phyloP scores from a whole-genome alignment of 2,888 invertebrate genomes.

The Schizaphis graminum region DNA sequence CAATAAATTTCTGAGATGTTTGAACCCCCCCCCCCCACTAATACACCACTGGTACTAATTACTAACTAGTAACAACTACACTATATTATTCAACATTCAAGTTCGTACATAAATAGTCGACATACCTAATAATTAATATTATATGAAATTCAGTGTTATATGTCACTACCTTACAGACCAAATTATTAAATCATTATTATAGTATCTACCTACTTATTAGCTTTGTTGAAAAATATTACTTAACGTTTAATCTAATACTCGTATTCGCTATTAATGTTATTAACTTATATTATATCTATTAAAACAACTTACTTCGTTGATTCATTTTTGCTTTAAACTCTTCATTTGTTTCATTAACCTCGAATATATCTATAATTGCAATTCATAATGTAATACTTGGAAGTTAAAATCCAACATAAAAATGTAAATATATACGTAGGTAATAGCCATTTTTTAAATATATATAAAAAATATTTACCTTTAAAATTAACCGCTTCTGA shows the following conservation, averaged over 20 bases:
- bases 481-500: not conserved
- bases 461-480: not conserved
- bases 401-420: not conserved
- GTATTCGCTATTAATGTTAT: not conserved
- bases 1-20: no score
- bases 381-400: not conserved
- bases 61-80: no score
- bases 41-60: no score
- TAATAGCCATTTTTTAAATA: not conserved
- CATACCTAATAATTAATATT: no score
- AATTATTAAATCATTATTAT: no score
- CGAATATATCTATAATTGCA: not conserved
- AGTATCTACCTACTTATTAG: not conserved
- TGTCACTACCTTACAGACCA: no score
- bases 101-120: no score
- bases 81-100: no score
- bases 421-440: not conserved
- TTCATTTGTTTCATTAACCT: no score
- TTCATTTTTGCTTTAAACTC: rapidly evolving
- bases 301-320: not conserved
- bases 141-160: no score
- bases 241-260: no score
- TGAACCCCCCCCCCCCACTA: no score
- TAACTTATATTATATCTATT: not conserved
- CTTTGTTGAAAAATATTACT: not conserved